Percentiles rank a stretch among this genome's conserved stretches.
phyloP scores from a whole-genome alignment of 2,888 invertebrate genomes.

The Lasioglossum vierecki region DNA sequence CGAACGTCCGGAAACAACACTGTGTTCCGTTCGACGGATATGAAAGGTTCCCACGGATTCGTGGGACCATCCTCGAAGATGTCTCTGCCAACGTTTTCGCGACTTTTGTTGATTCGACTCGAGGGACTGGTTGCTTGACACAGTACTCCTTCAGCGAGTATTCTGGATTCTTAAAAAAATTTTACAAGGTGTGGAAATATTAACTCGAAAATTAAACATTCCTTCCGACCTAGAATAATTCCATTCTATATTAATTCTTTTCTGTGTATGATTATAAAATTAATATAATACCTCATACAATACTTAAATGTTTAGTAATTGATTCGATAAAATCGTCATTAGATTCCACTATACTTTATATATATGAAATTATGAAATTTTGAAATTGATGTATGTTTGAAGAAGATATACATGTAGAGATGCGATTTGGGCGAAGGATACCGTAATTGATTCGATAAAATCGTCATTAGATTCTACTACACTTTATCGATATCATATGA shows the following conservation, averaged over 20 bases:
- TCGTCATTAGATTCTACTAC: too few relatives aligned
- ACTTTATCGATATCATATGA: too few relatives aligned
- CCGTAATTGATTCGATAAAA: background rate
- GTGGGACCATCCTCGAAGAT: conserved; percentile 8
- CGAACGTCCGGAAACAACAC: conserved; percentile 30
- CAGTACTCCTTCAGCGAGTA: background rate
- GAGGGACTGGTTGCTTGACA: background rate
- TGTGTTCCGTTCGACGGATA: background rate
- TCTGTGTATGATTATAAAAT: too few relatives aligned
- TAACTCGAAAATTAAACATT: too few relatives aligned
- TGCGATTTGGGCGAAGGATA: background rate
- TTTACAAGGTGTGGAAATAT: background rate
- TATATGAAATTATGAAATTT: too few relatives aligned
- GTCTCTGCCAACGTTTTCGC: background rate
- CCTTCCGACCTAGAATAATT: too few relatives aligned
- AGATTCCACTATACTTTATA: too few relatives aligned
- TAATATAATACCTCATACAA: too few relatives aligned
- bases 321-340: too few relatives aligned
- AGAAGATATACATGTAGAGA: background rate
- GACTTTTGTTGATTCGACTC: background rate
- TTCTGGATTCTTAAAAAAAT: background rate
- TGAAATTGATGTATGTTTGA: too few relatives aligned
- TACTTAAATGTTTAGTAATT: too few relatives aligned
- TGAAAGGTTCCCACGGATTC: conserved; percentile 33
- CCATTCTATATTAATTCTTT: too few relatives aligned